These are phyloP conservation scores for human (Homo sapiens) DNA, from an alignment of 2,113 vertebrate species.

Conservation along the genomic window GRCh38 chr11:133833501-133834000, in stretches of 20 bases:
- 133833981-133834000: background rate
- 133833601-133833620: fast-evolving
- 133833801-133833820: background rate
- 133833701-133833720: background rate
- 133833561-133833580: fast-evolving
- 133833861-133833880: background rate
- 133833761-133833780: fast-evolving
- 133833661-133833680: too few relatives aligned
- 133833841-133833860: background rate
- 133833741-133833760: background rate
- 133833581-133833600: background rate
- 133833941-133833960: background rate
- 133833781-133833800: background rate
- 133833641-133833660: background rate
- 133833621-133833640: background rate
- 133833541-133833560: background rate
- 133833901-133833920: fast-evolving
- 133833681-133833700: fast-evolving
- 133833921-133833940: background rate
- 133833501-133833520: constrained; percentile 59
- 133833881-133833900: fast-evolving
- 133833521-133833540: constrained; percentile 47
- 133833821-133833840: too few relatives aligned
- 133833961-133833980: background rate
- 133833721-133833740: too few relatives aligned